Evolutionary conservation across 1,140 invertebrate genomes (phyloP).

Genomic region (Trichonephila clavata): DNA sequence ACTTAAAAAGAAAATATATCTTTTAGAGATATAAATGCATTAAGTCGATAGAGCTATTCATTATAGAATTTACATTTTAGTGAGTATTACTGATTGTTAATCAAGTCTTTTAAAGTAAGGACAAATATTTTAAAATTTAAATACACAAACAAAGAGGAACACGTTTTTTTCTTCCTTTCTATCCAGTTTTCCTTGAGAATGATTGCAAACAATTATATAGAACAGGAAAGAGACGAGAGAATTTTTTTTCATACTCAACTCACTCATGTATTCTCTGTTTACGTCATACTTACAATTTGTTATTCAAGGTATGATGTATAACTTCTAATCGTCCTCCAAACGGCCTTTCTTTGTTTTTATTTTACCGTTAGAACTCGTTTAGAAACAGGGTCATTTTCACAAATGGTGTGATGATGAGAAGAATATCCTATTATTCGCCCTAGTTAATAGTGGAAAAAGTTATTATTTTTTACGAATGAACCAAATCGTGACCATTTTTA

Average conservation of each 20-base stretch:
- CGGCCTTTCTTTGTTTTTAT: background rate
- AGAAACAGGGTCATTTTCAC: slow-evolving; percentile 19
- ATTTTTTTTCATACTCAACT: background rate
- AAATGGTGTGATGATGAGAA: background rate
- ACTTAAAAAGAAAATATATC: no score
- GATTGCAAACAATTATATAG: background rate
- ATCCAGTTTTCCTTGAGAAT: slow-evolving; percentile 10
- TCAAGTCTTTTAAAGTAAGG: no score
- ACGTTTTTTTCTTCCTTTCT: no score
- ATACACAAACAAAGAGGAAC: no score
- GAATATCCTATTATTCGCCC: background rate
- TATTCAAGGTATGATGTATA: slow-evolving; percentile 21
- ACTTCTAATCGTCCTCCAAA: slow-evolving; percentile 14
- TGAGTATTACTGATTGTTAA: no score
- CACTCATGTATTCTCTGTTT: background rate
- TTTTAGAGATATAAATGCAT: no score
- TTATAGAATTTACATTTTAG: no score
- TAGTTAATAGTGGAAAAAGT: no score
- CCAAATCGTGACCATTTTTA: no score
- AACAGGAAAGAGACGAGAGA: background rate
- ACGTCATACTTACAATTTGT: background rate
- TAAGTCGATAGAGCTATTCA: no score
- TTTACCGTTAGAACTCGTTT: background rate
- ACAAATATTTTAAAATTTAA: no score
- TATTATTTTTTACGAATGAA: no score